These are phyloP conservation scores for Pelecanoides urinatrix DNA, from an alignment of 2,113 vertebrate genomes.

Conservation along the genomic window DNA sequence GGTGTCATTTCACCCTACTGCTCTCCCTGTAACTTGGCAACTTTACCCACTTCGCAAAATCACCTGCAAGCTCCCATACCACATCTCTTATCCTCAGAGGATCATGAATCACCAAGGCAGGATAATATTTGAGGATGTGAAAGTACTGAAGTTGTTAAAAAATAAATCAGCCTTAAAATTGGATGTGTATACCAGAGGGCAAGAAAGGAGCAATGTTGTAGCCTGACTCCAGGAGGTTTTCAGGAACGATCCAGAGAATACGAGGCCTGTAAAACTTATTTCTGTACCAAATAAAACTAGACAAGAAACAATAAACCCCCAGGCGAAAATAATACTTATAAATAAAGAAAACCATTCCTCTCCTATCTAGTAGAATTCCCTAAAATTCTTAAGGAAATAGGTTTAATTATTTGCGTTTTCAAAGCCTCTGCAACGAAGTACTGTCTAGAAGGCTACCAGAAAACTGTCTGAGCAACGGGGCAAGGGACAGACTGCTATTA, in stretches of 20 bases:
- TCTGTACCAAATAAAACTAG: slow-evolving; percentile 3
- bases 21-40: not conserved
- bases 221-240: not conserved
- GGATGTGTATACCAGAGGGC: not conserved
- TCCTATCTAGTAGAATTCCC: not conserved
- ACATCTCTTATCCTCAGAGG: not conserved
- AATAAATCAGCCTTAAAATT: slow-evolving; percentile 27
- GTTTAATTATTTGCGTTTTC: slow-evolving; percentile 25
- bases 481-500: not conserved
- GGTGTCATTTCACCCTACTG: not conserved
- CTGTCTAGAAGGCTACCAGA: not conserved
- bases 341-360: not conserved
- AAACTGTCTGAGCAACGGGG: not conserved
- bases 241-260: not conserved
- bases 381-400: not conserved
- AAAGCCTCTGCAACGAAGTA: not conserved
- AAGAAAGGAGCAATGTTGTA: not conserved
- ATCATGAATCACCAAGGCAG: slow-evolving; percentile 9
- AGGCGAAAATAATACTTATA: not conserved
- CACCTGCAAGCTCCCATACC: not conserved
- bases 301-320: not conserved
- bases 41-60: not conserved
- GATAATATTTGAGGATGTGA: slow-evolving; percentile 5
- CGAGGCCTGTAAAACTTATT: not conserved
- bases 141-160: slow-evolving; percentile 29